A percentile compares a stretch with the other conserved stretches of the same genome.
phyloP scores from a whole-genome alignment of 2,888 invertebrate genomes.

The Drosophila aldrichi region DNA sequence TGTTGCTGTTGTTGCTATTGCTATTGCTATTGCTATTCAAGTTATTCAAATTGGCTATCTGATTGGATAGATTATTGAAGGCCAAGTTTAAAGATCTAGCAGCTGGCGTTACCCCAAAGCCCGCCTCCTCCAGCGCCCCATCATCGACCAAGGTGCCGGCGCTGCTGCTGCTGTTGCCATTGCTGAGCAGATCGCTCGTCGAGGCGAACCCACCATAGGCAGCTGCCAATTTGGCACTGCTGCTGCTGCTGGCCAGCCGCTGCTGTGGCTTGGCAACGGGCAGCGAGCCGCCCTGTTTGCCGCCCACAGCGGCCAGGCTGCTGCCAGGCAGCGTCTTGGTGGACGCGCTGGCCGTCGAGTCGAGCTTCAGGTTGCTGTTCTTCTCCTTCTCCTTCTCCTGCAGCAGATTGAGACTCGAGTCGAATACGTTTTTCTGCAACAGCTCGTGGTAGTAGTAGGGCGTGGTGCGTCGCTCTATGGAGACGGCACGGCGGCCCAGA shows the following conservation, averaged over 20 bases:
- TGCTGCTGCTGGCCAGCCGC: slow-evolving; percentile 56
- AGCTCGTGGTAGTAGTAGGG: slow-evolving; percentile 85
- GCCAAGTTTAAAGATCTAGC: slow-evolving; percentile 69
- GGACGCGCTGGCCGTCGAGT: slow-evolving; percentile 20
- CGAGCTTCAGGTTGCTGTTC: slow-evolving; percentile 61
- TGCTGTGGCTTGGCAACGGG: slow-evolving; percentile 68
- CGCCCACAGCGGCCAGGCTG: slow-evolving; percentile 42
- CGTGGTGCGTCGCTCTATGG: slow-evolving; percentile 82
- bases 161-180: slow-evolving; percentile 56
- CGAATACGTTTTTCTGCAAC: slow-evolving; percentile 83
- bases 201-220: slow-evolving; percentile 55
- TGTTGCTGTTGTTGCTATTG: slow-evolving; percentile 43
- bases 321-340: slow-evolving; percentile 19
- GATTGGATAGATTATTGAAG: slow-evolving; percentile 65
- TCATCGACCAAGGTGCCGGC: slow-evolving; percentile 77
- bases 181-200: slow-evolving; percentile 71
- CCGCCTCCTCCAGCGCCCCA: slow-evolving; percentile 46
- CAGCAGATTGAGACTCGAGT: slow-evolving; percentile 84
- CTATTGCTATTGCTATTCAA: slow-evolving; percentile 40
- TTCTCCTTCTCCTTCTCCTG: slow-evolving; percentile 74
- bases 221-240: slow-evolving; percentile 35
- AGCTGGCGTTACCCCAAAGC: slow-evolving; percentile 65
- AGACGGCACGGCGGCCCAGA: slow-evolving; percentile 56
- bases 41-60: slow-evolving; percentile 71
- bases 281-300: slow-evolving; percentile 27